Evolutionary conservation across 30 jellyfish, hydroid and myxozoan genomes (phyloP).

Genomic region (Sanderia malayensis): DNA sequence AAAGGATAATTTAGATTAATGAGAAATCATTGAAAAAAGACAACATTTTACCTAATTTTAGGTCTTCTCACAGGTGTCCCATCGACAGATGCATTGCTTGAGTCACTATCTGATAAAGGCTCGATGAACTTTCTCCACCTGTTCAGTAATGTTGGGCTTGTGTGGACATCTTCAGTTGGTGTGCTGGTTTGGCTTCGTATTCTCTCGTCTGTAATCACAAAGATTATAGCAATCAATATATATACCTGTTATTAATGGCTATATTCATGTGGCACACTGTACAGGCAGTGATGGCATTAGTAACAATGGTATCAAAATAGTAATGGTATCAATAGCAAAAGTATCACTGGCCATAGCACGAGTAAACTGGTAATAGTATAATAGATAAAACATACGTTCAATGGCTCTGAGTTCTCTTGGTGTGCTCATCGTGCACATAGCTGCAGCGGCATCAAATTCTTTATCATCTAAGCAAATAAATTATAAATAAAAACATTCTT

Average conservation of each 20-base stretch:
- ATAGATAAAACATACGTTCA: slow-evolving; percentile 86
- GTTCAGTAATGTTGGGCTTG: slow-evolving; percentile 72
- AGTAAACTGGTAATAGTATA: too few relatives aligned
- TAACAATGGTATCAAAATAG: too few relatives aligned
- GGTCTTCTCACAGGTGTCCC: slow-evolving; percentile 49
- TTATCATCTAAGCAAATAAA: slow-evolving; percentile 56
- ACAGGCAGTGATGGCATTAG: too few relatives aligned
- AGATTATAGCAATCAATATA: too few relatives aligned
- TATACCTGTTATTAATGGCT: too few relatives aligned
- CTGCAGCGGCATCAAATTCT: slow-evolving; percentile 95
- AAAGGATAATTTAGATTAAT: too few relatives aligned
- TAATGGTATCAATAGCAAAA: too few relatives aligned
- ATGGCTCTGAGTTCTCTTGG: slow-evolving; percentile 69
- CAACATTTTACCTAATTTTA: slow-evolving; percentile 20
- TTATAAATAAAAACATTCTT: not conserved
- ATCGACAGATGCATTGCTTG: slow-evolving; percentile 52
- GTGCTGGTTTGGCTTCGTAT: slow-evolving; percentile 75
- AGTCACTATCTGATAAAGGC: slow-evolving; percentile 85
- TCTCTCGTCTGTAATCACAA: slow-evolving; percentile 68
- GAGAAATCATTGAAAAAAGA: too few relatives aligned
- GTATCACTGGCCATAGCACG: not conserved
- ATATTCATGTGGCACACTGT: too few relatives aligned
- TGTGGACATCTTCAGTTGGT: slow-evolving; percentile 57
- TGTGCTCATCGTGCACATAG: slow-evolving; percentile 93
- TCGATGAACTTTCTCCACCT: slow-evolving; percentile 91